Base-by-base conservation (phyloP, 2,113 vertebrate species). In the Osmerus eperlanus region DNA sequence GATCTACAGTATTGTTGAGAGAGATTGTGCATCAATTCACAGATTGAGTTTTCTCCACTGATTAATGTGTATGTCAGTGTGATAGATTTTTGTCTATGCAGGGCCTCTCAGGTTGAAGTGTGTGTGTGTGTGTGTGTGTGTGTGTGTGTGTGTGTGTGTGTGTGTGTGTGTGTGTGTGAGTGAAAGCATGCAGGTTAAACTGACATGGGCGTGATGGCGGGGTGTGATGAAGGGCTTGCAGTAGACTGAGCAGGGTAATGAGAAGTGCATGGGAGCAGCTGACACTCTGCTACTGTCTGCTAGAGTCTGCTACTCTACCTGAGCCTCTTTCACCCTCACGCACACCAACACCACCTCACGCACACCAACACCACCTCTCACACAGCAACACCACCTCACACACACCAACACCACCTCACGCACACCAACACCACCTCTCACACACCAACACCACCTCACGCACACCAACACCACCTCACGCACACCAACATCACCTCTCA, bases 181-280 rank as follows among this genome's bases (percentile, higher is more conserved):
- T 15, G 29, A 4, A 14, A 56, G 53, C 14, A 65, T 78, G 68
- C 73, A 77, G 73, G 65, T 77, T 72, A 63, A 65, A 52, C 66
- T 85, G 81, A 82, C 82, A 79, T 75, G 67, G 59, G 76, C 51
- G 55, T 72, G 75, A 77, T 69, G 83, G 68, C 72, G 72, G 71
- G 73, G 73, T 83, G 78, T 86, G 85, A 85, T 84, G 77, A 78
- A 85, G 80, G 81, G 80, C 78, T 84, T 78, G 81, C 21, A 62
- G 60, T 5, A 23, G 77, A 72, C 79, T 75, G 84, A 80, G 77
- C 89, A 72, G 36, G 68, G 76, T 90, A 86, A 88, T 88, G 80
- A 84, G 70, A 82, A 78, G 79, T 75, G 81, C 80, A 80, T 36
- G 71, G 79, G 58, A 82, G 61, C 78, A 83, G 83, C 79, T 84